phyloP scores from a whole-genome alignment of 2,113 vertebrate species.

The Takifugu flavidus region DNA sequence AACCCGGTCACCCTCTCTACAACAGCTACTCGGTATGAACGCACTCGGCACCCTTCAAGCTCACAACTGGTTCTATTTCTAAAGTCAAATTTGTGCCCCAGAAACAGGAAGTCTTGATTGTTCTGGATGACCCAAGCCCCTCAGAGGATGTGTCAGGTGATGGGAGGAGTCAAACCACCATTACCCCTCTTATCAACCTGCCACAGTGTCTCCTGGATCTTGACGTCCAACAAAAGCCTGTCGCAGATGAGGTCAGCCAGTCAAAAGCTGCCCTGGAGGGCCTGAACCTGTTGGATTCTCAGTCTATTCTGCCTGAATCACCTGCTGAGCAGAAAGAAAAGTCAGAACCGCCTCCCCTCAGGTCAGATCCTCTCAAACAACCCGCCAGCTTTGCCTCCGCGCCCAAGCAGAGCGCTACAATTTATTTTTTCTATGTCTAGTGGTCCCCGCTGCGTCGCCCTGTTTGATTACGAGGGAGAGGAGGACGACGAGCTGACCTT shows the following conservation, averaged over 20 bases:
- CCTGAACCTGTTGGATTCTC: constrained; percentile 17
- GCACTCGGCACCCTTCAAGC: background rate
- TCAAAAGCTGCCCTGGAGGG: constrained; percentile 30
- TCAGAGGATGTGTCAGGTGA: constrained; percentile 54
- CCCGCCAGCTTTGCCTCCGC: background rate
- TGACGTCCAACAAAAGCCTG: constrained; percentile 32
- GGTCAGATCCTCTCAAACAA: constrained; percentile 33
- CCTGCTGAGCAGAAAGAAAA: constrained; percentile 62
- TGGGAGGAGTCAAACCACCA: constrained; percentile 44
- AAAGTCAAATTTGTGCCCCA: constrained; percentile 28
- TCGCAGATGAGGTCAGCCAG: constrained; percentile 18
- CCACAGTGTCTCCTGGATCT: constrained; percentile 49
- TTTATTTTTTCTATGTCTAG: constrained; percentile 27
- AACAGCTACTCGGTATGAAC: constrained; percentile 77
- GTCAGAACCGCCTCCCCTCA: constrained; percentile 58
- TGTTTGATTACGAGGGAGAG: constrained; percentile 86
- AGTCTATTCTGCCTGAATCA: constrained; percentile 53
- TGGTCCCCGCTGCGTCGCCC: constrained; percentile 79
- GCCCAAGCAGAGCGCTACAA: background rate
- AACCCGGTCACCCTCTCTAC: constrained; percentile 88
- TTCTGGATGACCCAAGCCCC: constrained; percentile 68
- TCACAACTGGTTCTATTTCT: background rate
- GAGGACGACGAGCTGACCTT: constrained; percentile 88
- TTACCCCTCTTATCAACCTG: constrained; percentile 16
- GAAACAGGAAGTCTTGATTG: constrained; percentile 76